A percentile compares a stretch with the other conserved stretches of the same genome.
phyloP scores from a whole-genome alignment of 64 coral and sea anemone species.

The Dendronephthya gigantea region DNA sequence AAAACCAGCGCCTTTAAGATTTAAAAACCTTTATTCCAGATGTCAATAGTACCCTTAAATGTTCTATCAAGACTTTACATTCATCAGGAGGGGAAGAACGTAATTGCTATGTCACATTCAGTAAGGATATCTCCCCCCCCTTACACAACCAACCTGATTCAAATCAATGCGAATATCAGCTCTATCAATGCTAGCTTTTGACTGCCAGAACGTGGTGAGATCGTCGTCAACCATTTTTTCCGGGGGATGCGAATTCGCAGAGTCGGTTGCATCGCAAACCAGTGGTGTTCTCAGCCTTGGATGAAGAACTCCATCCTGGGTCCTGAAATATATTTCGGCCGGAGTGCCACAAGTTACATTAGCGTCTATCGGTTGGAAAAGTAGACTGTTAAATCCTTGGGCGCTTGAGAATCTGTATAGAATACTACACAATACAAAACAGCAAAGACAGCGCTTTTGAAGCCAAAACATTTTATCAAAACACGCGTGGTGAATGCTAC shows the following conservation, averaged over 20 bases:
- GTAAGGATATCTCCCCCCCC: no score
- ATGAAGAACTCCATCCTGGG: conserved; percentile 35
- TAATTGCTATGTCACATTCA: background rate
- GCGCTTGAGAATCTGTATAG: background rate
- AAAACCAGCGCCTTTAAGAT: no score
- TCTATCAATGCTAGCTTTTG: conserved; percentile 35
- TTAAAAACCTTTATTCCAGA: no score
- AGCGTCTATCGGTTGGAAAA: conserved; percentile 29
- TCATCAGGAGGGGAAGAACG: no score
- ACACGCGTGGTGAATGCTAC: no score
- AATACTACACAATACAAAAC: background rate
- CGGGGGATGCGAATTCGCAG: conserved; percentile 42
- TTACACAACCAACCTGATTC: background rate
- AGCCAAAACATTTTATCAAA: background rate
- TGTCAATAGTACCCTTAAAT: no score
- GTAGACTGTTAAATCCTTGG: conserved; percentile 35
- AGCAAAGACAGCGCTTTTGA: background rate
- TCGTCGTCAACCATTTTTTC: conserved; percentile 56
- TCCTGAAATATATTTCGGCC: conserved; percentile 59
- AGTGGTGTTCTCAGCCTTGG: background rate
- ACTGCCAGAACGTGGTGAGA: conserved; percentile 53
- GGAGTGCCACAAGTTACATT: conserved; percentile 71
- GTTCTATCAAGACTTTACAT: no score
- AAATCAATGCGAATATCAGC: conserved; percentile 67
- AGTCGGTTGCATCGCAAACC: conserved; percentile 39